Evolutionary conservation across 2,797 vertebrate species (phyloP).

Genomic region (Acanthis flammea): DNA sequence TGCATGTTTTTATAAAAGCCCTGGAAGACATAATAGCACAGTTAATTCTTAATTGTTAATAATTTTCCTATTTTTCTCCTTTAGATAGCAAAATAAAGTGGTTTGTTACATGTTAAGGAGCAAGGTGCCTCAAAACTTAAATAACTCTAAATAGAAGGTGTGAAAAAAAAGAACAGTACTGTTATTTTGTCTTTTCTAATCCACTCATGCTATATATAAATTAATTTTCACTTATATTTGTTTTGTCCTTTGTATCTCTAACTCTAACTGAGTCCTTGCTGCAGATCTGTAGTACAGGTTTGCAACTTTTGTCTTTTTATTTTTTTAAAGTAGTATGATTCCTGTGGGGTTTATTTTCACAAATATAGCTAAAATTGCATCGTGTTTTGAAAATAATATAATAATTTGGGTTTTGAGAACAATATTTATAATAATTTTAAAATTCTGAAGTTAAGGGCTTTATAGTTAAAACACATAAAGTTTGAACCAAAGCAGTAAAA

Average conservation of each 20-base stretch:
- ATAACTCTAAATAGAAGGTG: neutral
- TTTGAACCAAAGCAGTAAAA: neutral
- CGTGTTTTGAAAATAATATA: neutral
- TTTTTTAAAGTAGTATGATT: neutral
- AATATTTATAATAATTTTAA: neutral
- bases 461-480: neutral
- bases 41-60: neutral
- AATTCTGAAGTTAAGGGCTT: neutral
- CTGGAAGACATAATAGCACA: neutral
- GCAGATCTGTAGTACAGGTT: neutral
- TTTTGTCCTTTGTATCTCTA: neutral
- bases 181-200: neutral
- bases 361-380: neutral
- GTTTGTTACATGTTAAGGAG: neutral
- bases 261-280: neutral
- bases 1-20: neutral
- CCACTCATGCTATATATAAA: neutral
- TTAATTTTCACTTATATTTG: neutral
- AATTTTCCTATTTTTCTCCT: neutral
- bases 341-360: neutral
- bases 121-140: neutral
- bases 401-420: neutral
- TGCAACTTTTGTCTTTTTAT: neutral
- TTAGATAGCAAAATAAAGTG: neutral
- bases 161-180: neutral